phyloP scores from a whole-genome alignment of 2,888 invertebrate genomes.

The Peribatodes rhomboidaria region DNA sequence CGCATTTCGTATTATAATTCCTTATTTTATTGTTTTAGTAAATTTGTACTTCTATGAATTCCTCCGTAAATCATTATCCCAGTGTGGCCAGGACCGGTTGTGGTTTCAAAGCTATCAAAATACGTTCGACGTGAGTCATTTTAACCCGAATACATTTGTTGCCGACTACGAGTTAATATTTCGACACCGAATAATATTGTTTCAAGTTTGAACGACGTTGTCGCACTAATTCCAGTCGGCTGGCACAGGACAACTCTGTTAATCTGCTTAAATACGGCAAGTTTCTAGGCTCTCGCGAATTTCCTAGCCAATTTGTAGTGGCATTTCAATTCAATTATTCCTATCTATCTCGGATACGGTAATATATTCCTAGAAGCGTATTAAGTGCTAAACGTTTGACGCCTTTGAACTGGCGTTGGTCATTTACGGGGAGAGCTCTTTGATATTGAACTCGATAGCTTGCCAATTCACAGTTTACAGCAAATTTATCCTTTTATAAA shows the following conservation, averaged over 20 bases:
- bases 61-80: constrained; percentile 17
- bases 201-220: constrained; percentile 30
- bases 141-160: constrained; percentile 29
- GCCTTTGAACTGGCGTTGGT: not conserved
- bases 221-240: constrained; percentile 31
- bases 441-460: not conserved
- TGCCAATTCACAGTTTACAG: too few species aligned
- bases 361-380: constrained; percentile 1
- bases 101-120: constrained; percentile 51
- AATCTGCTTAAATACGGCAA: constrained; percentile 25
- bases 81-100: constrained; percentile 24
- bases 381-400: not conserved
- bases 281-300: constrained; percentile 19
- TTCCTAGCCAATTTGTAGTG: constrained; percentile 19
- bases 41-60: not conserved
- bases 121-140: constrained; percentile 53
- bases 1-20: not conserved
- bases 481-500: too few species aligned
- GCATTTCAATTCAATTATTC: constrained; percentile 27
- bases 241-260: constrained; percentile 27
- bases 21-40: not conserved
- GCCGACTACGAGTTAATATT: constrained; percentile 30
- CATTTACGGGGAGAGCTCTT: not conserved
- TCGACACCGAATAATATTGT: constrained; percentile 23
- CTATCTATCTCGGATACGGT: constrained; percentile 1